Base-by-base conservation (phyloP, 2,888 invertebrate genomes). In the Willowsia nigromaculata region DNA sequence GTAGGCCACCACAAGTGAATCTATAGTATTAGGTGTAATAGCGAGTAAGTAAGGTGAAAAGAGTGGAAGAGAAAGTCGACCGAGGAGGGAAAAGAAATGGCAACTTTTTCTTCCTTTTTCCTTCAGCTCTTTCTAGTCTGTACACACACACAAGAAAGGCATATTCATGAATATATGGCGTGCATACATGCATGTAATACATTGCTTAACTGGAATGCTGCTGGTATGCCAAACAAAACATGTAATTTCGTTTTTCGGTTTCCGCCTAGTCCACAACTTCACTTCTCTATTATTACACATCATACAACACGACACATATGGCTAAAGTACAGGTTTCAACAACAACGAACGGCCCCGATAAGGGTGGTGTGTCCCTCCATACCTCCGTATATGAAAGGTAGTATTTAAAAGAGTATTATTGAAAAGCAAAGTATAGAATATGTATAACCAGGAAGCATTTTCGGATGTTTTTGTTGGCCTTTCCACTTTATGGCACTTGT, bases 191-290 rank as follows among this genome's bases (percentile, higher is more conserved):
- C 33, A 11, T 9, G 27, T 43, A 13, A 47, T 15, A 50, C 40
- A 22, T 22, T 68, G 68, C 62, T 68, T 37, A 13, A 40, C 37
- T 22, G 40, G 40, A 68, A 68, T 68, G 25, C 30, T 65, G 27
- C 30, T 76, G 76, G 76, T 76, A 76, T 76, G 27, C 50, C 76
- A 76, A 76, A 76, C 76, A 76, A 76, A 76, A 76, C 68, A 68
- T 68, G 68, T 68, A 68, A 68, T 68, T 68, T 40, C 68, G 22
- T 68, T 68, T 68, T 68, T 4, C 22, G 68, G 37, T 40, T 68
- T 68, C 68, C 68, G 68, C 40, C 68, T 37, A 68, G 68, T 68
- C 40, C 40, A 22, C 22, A 37, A 68, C 33, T 68, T 40, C 11
- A 68, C 18, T 40, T 40, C 22, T 18, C 1, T 68, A 68, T 33